Evolutionary conservation across 2,113 vertebrate species (phyloP).

Genomic region (Labeo catla): DNA sequence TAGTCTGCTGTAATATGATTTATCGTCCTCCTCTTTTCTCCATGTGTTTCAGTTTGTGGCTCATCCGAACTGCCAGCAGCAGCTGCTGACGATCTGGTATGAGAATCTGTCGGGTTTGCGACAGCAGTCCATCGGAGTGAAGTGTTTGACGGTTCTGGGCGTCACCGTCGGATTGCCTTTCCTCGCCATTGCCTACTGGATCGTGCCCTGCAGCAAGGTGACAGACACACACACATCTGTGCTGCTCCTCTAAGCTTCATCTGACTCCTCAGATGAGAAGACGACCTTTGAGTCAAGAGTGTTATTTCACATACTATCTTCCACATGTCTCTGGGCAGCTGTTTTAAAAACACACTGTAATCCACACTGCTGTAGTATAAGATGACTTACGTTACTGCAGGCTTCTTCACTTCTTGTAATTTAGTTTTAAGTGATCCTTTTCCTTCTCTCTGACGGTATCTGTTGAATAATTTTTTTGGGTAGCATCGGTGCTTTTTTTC

Average conservation of each 20-base stretch:
- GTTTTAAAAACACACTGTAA: neutral
- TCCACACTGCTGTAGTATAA: neutral
- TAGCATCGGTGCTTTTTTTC: too few species aligned
- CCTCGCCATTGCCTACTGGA: conserved; percentile 96
- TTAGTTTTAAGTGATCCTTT: neutral
- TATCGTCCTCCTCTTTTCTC: conserved; percentile 4
- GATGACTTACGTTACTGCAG: neutral
- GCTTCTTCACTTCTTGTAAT: neutral
- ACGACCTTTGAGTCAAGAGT: too few species aligned
- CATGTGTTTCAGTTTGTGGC: conserved; percentile 88
- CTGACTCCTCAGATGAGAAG: neutral
- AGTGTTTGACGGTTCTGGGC: conserved; percentile 93
- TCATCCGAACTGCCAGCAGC: conserved; percentile 98
- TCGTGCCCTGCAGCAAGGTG: conserved; percentile 98
- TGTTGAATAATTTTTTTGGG: neutral
- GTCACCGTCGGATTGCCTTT: conserved; percentile 93
- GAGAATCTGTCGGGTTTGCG: conserved; percentile 93
- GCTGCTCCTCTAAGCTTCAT: neutral
- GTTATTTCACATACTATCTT: too few species aligned
- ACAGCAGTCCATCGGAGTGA: conserved; percentile 95
- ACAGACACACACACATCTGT: conserved; percentile 20
- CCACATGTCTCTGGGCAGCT: neutral
- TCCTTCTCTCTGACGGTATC: neutral
- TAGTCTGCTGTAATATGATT: neutral
- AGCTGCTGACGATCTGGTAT: conserved; percentile 96